Base-by-base conservation (phyloP, 2,888 invertebrate species). In the Philonicus albiceps region DNA sequence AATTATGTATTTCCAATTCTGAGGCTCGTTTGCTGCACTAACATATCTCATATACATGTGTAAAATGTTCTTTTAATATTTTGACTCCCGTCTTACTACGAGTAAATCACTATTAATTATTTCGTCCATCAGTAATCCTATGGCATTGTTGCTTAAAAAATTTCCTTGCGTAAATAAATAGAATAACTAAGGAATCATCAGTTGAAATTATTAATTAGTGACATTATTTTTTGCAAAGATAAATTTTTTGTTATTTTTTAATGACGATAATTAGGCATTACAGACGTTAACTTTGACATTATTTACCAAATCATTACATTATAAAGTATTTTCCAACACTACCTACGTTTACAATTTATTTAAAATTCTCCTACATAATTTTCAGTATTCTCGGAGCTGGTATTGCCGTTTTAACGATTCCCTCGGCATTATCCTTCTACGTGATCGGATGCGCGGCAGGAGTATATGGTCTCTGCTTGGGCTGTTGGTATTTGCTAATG, bases 401-500 rank as follows among this genome's bases (percentile, higher is more conserved):
- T 0, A 91, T 94, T 2, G 94, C 96, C 0, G 95, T 96, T 0
- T 91, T 96, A 72, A 93, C 94, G 0, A 93, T 96, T 53, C 96
- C 96, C 1, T 94, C 94, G 88, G 93, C 95, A 55, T 93, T 93
- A 6, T 94, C 95, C 0, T 95, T 95, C 92, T 94, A 95, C 91
- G 92, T 95, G 0, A 92, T 96, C 55, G 95, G 95, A 5, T 93
- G 94, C 3, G 94, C 95, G 0, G 95, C 95, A 74, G 95, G 94
- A 5, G 93, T 93, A 0, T 96, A 96, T 90, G 96, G 96, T 0
- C 92, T 96, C 0, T 96, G 96, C 88, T 93, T 96, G 27, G 96
- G 96, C 30, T 95, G 96, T 90, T 96, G 96, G 96, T 96, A 96
- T 91, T 94, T 96, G 2, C 91, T 96, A 86, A 95, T 96, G 87